A percentile compares a stretch with the other conserved stretches of the same genome.
These are phyloP conservation scores for Sphenodon punctatus DNA, from an alignment of 2,797 vertebrate species.

Conservation along the genomic window DNA sequence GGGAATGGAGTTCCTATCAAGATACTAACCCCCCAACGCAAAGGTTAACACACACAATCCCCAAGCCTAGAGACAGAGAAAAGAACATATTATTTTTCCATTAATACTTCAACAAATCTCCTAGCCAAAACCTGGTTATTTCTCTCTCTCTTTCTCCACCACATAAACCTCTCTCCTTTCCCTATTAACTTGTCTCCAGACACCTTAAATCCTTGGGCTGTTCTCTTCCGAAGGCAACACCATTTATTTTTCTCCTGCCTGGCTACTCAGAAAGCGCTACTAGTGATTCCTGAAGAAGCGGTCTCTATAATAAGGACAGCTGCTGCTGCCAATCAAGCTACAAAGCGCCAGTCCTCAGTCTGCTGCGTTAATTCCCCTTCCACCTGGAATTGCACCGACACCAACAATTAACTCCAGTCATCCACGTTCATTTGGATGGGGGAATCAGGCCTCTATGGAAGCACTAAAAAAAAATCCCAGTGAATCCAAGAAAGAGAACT, in stretches of 20 bases:
- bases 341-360: neutral
- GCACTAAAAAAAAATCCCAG: no score
- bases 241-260: neutral
- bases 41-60: neutral
- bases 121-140: fast-evolving
- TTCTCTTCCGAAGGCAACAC: fast-evolving
- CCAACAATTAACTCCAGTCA: neutral
- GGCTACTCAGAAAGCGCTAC: no score
- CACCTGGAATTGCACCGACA: fast-evolving
- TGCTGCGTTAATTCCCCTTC: fast-evolving
- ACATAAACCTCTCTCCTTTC: neutral
- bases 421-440: fast-evolving
- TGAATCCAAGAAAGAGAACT: neutral
- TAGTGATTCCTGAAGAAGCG: neutral
- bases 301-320: neutral
- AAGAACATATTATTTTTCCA: neutral
- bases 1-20: neutral
- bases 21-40: neutral
- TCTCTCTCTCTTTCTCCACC: neutral
- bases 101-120: neutral
- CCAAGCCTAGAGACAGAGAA: neutral
- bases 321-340: neutral
- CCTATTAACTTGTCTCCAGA: fast-evolving
- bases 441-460: no score
- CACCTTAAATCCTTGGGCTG: fast-evolving